A percentile compares a stretch with the other conserved stretches of the same genome.
Evolutionary conservation across 2,888 invertebrate genomes (phyloP).

Genomic region (Abscondita cerata): DNA sequence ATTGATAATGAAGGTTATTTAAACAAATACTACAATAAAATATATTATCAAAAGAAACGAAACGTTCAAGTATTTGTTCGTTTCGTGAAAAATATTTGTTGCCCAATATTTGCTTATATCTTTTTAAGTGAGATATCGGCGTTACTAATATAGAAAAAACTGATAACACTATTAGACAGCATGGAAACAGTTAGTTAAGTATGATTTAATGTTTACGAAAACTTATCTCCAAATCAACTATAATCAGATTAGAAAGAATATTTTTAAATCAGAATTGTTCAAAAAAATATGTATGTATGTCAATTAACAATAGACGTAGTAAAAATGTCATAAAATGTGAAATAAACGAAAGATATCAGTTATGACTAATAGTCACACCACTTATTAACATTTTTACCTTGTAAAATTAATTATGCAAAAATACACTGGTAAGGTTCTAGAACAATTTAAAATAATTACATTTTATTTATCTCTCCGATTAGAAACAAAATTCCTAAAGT

Average conservation of each 20-base stretch:
- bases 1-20: no score
- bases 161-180: constrained; percentile 4
- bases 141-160: background rate
- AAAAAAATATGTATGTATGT: no score
- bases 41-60: background rate
- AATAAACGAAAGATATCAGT: background rate
- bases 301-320: no score
- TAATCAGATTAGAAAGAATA: no score
- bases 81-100: background rate
- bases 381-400: background rate
- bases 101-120: background rate
- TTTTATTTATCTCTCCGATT: no score
- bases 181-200: constrained; percentile 1
- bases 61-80: background rate
- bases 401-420: constrained; percentile 1
- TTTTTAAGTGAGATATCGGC: background rate
- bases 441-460: no score
- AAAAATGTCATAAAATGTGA: background rate
- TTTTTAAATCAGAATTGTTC: no score
- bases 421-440: background rate
- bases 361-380: constrained; percentile 8
- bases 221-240: no score
- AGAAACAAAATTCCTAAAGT: no score
- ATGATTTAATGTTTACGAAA: background rate
- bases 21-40: background rate